Base-by-base conservation (phyloP, 2,113 vertebrate genomes). In the Epinephelus moara region DNA sequence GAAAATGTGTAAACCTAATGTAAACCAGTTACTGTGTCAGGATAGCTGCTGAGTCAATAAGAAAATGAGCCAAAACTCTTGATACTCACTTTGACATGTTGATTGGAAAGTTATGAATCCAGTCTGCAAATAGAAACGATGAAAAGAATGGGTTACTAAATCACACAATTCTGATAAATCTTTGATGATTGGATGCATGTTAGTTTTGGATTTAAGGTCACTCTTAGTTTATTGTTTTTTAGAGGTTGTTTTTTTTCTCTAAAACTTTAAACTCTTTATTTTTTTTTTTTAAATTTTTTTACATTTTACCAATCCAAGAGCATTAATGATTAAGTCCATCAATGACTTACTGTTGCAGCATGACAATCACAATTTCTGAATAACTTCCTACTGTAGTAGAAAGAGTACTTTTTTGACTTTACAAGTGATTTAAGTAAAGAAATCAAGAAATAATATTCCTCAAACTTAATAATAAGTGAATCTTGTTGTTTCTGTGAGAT, bases 41-140 rank as follows among this genome's bases (percentile, higher is more conserved):
- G 6, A 61, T 62, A 62, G 9, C 66, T 66, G 13, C 15, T 66
- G 18, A 77, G 12, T 59, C n/a, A 47, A 21, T 25, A 23, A 45
- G 13, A 40, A 11, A 61, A 47, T 9, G 21, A 62, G 14, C 9
- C 1, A 37, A 76, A 72, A 73, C 1, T 6, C 11, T 11, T 63
- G 21, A 70, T 78, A 94, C 94, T 95, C 75, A 95, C 95, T 92
- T 96, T 77, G 94, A 60, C 95, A 96, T 96, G 61, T 87, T 83
- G 85, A 77, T 60, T 56, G 49, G 50, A 50, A 79, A 40, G 68
- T 70, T 66, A 60, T 1, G 66, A 69, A 25, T 82, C 53, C 52
- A 75, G 42, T 80, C 91, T 89, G 88, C 18, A 67, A 89, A 90
- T 23, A 49, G 30, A 74, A 60, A 45, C 6, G 2, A 69, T 19